Percentiles rank a stretch among this genome's conserved stretches.
These are phyloP conservation scores for Colostygia pectinataria DNA, from an alignment of 2,888 invertebrate genomes.

Conservation along the genomic window DNA sequence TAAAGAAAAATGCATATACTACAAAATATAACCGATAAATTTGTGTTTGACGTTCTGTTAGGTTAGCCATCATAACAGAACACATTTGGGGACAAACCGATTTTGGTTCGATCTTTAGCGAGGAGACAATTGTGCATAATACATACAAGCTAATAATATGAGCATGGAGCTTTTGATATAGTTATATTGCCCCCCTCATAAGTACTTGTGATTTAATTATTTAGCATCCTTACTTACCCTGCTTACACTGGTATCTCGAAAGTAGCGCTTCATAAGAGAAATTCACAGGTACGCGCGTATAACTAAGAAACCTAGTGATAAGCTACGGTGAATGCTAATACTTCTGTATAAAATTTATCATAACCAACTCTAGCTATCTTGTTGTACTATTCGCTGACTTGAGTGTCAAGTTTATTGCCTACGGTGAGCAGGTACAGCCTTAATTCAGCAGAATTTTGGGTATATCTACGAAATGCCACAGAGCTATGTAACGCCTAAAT, in stretches of 20 bases:
- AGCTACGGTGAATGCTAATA: conserved; percentile 67
- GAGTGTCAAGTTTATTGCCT: conserved; percentile 2
- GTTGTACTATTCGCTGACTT: conserved; percentile 9
- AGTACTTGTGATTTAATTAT: not conserved
- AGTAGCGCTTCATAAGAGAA: conserved; percentile 27
- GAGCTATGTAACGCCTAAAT: no score
- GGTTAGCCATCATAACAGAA: no score
- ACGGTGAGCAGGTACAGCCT: conserved; percentile 2
- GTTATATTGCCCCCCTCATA: no score
- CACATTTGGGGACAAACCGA: no score
- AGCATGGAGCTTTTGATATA: no score
- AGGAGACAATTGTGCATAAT: no score
- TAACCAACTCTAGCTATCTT: conserved; percentile 50
- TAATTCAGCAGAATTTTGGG: conserved; percentile 8
- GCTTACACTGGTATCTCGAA: conserved; percentile 15
- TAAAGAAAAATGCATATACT: no score
- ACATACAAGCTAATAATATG: no score
- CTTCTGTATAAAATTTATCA: conserved; percentile 69
- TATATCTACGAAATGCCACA: not conserved
- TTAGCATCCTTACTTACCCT: not conserved
- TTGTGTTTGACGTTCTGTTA: no score
- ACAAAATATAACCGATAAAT: no score
- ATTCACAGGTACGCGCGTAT: conserved; percentile 52
- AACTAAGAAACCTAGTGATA: conserved; percentile 54
- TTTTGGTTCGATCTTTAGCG: no score